phyloP scores from a whole-genome alignment of 2,797 vertebrate genomes.

The Spea hammondii region DNA sequence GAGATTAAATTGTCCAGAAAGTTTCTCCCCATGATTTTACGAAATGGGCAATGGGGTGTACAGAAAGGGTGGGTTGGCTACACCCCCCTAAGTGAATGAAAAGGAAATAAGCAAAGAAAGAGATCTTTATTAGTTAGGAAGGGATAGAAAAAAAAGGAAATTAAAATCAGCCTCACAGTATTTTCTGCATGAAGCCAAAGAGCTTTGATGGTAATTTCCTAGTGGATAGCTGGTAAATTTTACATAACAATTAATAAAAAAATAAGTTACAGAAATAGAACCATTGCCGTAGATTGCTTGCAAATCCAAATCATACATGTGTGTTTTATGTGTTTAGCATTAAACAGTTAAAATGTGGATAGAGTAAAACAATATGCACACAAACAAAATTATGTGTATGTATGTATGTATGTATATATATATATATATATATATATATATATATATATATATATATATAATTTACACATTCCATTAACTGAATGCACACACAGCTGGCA shows the following conservation, averaged over 20 bases:
- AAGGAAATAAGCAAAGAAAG: slow-evolving; percentile 60
- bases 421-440: too few relatives aligned
- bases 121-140: slow-evolving; percentile 60
- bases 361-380: too few relatives aligned
- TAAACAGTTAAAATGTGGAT: too few relatives aligned
- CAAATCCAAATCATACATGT: not conserved
- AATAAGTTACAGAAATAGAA: slow-evolving; percentile 24
- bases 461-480: too few relatives aligned
- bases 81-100: slow-evolving; percentile 67
- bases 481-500: too few relatives aligned
- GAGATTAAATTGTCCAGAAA: slow-evolving; percentile 86
- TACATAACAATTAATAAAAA: slow-evolving; percentile 16
- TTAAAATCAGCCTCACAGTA: slow-evolving; percentile 37
- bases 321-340: too few relatives aligned
- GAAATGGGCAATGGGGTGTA: slow-evolving; percentile 76
- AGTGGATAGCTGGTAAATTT: slow-evolving; percentile 28
- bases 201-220: slow-evolving; percentile 9
- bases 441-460: too few relatives aligned
- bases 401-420: too few relatives aligned
- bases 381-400: too few relatives aligned
- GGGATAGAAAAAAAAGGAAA: slow-evolving; percentile 25
- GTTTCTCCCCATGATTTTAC: slow-evolving; percentile 75
- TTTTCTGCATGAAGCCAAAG: slow-evolving; percentile 13
- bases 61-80: slow-evolving; percentile 60
- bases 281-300: not conserved